These are phyloP conservation scores for Zaprionus ghesquierei DNA, from an alignment of 1,140 invertebrate species.

Conservation along the genomic window DNA sequence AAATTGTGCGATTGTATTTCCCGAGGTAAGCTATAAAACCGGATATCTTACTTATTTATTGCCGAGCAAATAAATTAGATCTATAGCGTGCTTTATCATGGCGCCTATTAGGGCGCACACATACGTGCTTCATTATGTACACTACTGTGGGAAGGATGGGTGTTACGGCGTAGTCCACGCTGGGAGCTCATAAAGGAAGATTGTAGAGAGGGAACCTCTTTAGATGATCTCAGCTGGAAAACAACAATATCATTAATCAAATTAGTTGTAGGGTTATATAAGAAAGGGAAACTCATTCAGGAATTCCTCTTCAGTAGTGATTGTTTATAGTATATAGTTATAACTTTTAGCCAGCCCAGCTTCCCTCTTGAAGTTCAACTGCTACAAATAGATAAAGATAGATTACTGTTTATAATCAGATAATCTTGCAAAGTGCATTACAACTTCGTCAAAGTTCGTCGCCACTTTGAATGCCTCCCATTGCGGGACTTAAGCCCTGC, in stretches of 20 bases:
- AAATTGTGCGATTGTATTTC: constrained; percentile 94
- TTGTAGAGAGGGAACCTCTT: too few species aligned
- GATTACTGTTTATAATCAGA: not conserved
- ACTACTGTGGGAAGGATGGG: not conserved
- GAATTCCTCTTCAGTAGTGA: not conserved
- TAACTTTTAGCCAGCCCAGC: not conserved
- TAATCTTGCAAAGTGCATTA: constrained; percentile 1
- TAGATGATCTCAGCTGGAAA: not conserved
- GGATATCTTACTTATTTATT: not conserved
- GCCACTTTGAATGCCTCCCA: not conserved
- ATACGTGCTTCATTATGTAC: not conserved
- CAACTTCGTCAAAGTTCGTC: constrained; percentile 15
- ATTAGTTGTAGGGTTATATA: not conserved
- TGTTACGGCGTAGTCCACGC: not conserved
- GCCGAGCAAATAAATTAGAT: not conserved
- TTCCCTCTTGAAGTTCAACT: not conserved
- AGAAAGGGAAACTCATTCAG: not conserved
- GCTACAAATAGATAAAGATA: not conserved
- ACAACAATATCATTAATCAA: not conserved
- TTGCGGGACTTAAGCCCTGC: not conserved
- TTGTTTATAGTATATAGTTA: too few species aligned
- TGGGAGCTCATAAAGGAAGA: not conserved
- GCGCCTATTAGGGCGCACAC: not conserved
- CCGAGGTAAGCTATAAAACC: constrained; percentile 86
- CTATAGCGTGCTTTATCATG: not conserved